These are phyloP conservation scores for Melospiza melodia DNA, from an alignment of 2,113 vertebrate species.

Conservation along the genomic window DNA sequence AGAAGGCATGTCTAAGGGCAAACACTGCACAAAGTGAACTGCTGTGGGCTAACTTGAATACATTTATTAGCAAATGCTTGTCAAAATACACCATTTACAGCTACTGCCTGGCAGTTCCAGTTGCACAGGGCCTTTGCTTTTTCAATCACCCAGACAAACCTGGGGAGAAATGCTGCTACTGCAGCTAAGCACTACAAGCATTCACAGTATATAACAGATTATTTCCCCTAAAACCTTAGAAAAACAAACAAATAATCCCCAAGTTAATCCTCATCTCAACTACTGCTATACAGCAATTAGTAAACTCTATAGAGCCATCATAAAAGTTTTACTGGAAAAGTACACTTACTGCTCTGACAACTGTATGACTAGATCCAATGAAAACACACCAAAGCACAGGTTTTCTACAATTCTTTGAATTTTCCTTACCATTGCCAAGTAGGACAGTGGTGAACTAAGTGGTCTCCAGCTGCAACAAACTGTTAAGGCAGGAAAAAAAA, in stretches of 20 bases:
- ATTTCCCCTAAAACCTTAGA: not conserved
- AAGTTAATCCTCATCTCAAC: not conserved
- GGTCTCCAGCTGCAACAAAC: slow-evolving; percentile 97
- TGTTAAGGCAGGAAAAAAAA: slow-evolving; percentile 52
- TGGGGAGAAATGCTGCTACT: not conserved
- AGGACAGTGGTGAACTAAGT: slow-evolving; percentile 97
- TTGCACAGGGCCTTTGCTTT: not conserved
- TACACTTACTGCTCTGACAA: not conserved
- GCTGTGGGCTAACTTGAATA: not conserved
- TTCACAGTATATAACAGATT: not conserved
- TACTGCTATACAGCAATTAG: not conserved
- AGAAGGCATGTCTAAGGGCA: not conserved
- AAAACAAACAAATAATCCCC: not conserved
- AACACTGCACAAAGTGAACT: not conserved
- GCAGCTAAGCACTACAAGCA: not conserved
- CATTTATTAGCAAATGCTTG: not conserved
- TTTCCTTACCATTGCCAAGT: slow-evolving; percentile 98
- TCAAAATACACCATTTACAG: not conserved
- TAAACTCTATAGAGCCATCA: not conserved
- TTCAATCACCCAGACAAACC: not conserved
- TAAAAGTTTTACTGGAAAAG: not conserved
- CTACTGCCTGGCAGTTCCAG: not conserved
- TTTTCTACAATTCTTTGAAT: not conserved
- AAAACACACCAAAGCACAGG: not conserved
- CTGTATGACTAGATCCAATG: not conserved